Conservation (phyloP, 2,113 vertebrate genomes). For the Fregata magnificens region DNA sequence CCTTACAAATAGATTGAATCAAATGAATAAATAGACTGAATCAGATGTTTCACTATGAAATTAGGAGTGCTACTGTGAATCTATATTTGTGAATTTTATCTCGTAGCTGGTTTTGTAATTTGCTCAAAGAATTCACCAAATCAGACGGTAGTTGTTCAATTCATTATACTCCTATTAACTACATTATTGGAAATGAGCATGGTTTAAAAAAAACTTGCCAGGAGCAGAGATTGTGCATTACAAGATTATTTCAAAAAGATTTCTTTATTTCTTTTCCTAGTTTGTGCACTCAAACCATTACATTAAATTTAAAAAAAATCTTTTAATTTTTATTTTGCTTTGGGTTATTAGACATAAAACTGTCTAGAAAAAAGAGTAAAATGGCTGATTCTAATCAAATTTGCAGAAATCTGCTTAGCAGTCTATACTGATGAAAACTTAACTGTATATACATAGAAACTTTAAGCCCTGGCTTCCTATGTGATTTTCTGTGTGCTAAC, state of each 20-base stretch:
- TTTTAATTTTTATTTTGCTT: not conserved
- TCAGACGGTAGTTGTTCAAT: not conserved
- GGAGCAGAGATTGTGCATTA: not conserved
- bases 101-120: not conserved
- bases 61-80: not conserved
- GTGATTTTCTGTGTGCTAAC: not conserved
- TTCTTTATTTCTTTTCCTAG: not conserved
- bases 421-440: not conserved
- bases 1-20: not conserved
- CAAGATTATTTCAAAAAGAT: not conserved
- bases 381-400: not conserved
- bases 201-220: not conserved
- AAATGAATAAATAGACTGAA: not conserved
- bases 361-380: not conserved
- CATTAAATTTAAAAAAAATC: not conserved
- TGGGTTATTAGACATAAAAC: not conserved
- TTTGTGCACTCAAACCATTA: not conserved
- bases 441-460: not conserved
- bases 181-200: not conserved
- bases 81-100: not conserved
- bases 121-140: not conserved
- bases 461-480: not conserved
- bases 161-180: not conserved
- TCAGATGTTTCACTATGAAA: not conserved
- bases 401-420: not conserved